Evolutionary conservation across 2,797 vertebrate genomes (phyloP).

Genomic region (Cossypha caffra): DNA sequence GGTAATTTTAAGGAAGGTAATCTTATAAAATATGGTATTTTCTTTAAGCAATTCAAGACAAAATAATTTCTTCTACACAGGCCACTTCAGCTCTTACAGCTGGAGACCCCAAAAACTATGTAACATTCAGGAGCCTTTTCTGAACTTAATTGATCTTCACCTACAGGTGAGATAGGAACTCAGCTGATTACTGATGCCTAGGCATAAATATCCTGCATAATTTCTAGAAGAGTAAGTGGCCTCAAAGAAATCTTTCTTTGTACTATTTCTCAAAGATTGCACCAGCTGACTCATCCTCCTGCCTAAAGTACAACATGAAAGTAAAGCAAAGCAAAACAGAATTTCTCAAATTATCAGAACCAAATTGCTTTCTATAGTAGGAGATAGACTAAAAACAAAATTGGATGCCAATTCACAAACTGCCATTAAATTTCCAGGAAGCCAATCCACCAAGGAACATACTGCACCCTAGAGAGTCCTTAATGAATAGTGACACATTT

Average conservation of each 20-base stretch:
- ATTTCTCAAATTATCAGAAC: neutral
- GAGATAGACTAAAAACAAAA: neutral
- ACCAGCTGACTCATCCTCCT: slow-evolving; percentile 1
- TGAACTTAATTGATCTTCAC: neutral
- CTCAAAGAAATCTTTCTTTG: neutral
- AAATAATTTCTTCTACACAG: neutral
- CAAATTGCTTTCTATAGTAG: neutral
- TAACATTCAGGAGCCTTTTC: neutral
- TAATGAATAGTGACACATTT: slow-evolving; percentile 36
- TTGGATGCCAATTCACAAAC: neutral
- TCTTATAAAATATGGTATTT: neutral
- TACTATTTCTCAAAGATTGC: neutral
- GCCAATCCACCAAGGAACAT: slow-evolving; percentile 20
- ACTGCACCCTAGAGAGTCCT: slow-evolving; percentile 19
- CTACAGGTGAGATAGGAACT: neutral
- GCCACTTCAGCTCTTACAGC: neutral
- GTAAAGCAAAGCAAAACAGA: slow-evolving; percentile 16
- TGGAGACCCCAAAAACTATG: neutral
- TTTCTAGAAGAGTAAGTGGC: neutral
- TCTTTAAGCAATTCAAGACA: neutral
- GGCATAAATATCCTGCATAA: neutral
- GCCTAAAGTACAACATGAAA: slow-evolving; percentile 12
- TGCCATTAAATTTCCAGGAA: slow-evolving; percentile 23
- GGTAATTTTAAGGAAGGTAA: neutral
- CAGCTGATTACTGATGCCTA: neutral